Conservation (phyloP, 1,140 invertebrate genomes). For the Micrasema minimum region DNA sequence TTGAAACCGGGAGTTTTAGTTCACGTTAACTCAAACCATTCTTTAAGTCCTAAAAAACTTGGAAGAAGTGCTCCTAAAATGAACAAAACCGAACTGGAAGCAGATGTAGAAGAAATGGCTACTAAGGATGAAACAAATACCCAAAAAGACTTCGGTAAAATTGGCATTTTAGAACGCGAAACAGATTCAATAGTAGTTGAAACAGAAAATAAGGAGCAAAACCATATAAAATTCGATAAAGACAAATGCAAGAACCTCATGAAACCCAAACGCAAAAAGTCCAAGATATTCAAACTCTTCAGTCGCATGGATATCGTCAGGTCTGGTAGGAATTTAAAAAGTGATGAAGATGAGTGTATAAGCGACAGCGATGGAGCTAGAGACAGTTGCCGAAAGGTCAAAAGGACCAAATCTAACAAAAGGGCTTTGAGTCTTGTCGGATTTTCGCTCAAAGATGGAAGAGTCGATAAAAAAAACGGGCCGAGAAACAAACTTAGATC, state of each 20-base stretch:
- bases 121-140: constrained; percentile 34
- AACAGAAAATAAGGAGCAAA: constrained; percentile 59
- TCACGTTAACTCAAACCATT: constrained; percentile 77
- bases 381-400: constrained; percentile 61
- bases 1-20: constrained; percentile 87
- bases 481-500: constrained; percentile 58
- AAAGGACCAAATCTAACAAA: constrained; percentile 57
- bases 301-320: constrained; percentile 57
- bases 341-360: constrained; percentile 58
- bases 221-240: constrained; percentile 59
- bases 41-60: constrained; percentile 65
- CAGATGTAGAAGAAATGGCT: constrained; percentile 45
- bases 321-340: constrained; percentile 57
- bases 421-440: constrained; percentile 61
- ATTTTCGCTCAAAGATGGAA: constrained; percentile 54
- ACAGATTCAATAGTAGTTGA: constrained; percentile 50
- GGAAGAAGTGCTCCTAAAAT: constrained; percentile 54
- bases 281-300: constrained; percentile 54
- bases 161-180: constrained; percentile 62
- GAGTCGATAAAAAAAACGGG: constrained; percentile 56
- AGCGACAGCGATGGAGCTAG: constrained; percentile 57
- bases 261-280: constrained; percentile 42
- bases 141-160: constrained; percentile 43
- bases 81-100: constrained; percentile 49
- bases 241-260: constrained; percentile 54